phyloP scores from a whole-genome alignment of 2,113 vertebrate genomes.

The Xiphias gladius region DNA sequence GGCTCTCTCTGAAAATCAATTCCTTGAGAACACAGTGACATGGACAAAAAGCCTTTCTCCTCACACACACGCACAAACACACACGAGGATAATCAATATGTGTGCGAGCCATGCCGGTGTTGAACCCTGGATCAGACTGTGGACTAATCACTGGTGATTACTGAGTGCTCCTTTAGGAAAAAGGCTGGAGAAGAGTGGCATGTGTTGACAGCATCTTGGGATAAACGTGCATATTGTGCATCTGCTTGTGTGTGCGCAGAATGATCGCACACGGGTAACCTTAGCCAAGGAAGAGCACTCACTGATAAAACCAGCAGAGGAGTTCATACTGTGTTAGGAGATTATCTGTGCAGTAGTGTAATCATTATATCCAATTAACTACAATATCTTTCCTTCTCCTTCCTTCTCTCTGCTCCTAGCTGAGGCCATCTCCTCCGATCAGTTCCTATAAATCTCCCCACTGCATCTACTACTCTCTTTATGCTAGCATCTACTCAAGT shows the following conservation, averaged over 20 bases:
- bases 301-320: slow-evolving; percentile 50
- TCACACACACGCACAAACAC: slow-evolving; percentile 33
- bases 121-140: slow-evolving; percentile 62
- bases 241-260: slow-evolving; percentile 38
- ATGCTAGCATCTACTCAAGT: slow-evolving; percentile 51
- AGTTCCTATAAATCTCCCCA: slow-evolving; percentile 59
- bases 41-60: slow-evolving; percentile 39
- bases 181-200: slow-evolving; percentile 17
- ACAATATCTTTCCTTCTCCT: slow-evolving; percentile 52
- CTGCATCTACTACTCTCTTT: slow-evolving; percentile 55
- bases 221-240: slow-evolving; percentile 47
- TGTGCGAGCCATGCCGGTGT: slow-evolving; percentile 48
- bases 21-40: slow-evolving; percentile 38
- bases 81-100: slow-evolving; percentile 58
- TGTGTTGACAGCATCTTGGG: slow-evolving; percentile 23
- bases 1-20: slow-evolving; percentile 62
- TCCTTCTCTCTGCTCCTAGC: slow-evolving; percentile 44
- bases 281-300: slow-evolving; percentile 41
- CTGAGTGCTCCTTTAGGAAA: slow-evolving; percentile 43
- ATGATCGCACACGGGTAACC: slow-evolving; percentile 29
- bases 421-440: slow-evolving; percentile 64
- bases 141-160: slow-evolving; percentile 73
- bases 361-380: slow-evolving; percentile 76
- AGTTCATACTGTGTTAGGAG: slow-evolving; percentile 58
- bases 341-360: slow-evolving; percentile 64